Evolutionary conservation across 1,140 invertebrate genomes (phyloP).

Genomic region (Cydia strobilella): DNA sequence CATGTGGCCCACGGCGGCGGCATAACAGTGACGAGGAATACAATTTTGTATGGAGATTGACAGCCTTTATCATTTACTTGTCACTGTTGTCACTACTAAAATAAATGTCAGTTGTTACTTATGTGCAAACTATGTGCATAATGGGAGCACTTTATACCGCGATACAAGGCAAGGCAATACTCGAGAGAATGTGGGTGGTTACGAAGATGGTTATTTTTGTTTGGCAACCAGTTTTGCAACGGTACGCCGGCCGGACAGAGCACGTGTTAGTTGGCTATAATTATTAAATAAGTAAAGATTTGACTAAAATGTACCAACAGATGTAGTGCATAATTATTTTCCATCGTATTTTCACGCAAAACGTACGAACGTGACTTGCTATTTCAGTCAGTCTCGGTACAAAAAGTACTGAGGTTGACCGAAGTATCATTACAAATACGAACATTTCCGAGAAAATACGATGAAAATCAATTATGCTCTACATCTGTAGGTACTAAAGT

Average conservation of each 20-base stretch:
- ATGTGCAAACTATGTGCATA: not conserved
- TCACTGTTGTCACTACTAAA: too few species aligned
- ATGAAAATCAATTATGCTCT: too few species aligned
- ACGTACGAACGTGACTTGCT: too few species aligned
- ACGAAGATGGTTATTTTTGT: constrained; percentile 41
- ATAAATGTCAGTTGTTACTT: not conserved
- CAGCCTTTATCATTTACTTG: not conserved
- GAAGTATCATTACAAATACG: too few species aligned
- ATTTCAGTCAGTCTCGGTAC: too few species aligned
- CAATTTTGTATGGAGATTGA: not conserved
- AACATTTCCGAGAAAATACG: too few species aligned
- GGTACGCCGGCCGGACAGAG: constrained; percentile 1
- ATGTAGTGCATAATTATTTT: too few species aligned
- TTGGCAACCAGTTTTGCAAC: constrained; percentile 51
- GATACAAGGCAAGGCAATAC: constrained; percentile 21
- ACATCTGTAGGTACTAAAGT: too few species aligned
- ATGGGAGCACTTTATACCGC: not conserved
- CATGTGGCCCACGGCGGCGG: not conserved
- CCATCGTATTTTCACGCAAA: too few species aligned
- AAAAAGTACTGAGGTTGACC: too few species aligned
- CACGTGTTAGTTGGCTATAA: constrained; percentile 24
- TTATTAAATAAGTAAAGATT: constrained; percentile 2
- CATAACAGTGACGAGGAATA: not conserved
- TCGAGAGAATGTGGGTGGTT: constrained; percentile 36
- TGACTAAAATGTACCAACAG: not conserved